Percentiles rank a stretch among this genome's conserved stretches.
Conservation (phyloP, 2,797 vertebrate genomes). For the Macroramphosus scolopax region DNA sequence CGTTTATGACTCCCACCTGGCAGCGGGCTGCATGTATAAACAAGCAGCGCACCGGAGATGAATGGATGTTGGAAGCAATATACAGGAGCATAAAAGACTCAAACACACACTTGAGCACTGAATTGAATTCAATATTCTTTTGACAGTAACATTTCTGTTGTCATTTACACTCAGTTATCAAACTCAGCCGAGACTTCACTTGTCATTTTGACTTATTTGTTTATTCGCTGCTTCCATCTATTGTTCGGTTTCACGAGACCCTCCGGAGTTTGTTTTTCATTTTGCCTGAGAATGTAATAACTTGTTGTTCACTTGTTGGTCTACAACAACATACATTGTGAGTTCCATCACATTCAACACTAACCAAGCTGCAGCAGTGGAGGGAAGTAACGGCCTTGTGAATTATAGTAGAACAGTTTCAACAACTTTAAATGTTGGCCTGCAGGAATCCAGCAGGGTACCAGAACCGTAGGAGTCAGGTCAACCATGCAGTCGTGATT, state of each 20-base stretch:
- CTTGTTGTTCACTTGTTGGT: conserved; percentile 12
- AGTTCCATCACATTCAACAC: conserved; percentile 10
- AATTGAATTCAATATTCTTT: conserved; percentile 6
- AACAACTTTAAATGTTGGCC: too few species aligned
- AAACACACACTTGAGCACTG: background rate
- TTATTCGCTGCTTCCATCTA: conserved; percentile 11
- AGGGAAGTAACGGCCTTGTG: conserved; percentile 1
- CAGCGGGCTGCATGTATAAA: conserved; percentile 29
- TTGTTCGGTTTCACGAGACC: conserved; percentile 23
- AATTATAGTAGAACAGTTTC: background rate
- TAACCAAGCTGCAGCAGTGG: conserved; percentile 7
- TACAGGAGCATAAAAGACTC: conserved; percentile 1
- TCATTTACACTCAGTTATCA: conserved; percentile 13
- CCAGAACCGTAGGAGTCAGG: conserved; percentile 18
- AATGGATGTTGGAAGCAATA: conserved; percentile 16
- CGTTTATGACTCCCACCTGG: conserved; percentile 17
- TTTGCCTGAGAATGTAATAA: conserved; percentile 15
- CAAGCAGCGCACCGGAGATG: conserved; percentile 4
- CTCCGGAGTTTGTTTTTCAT: conserved; percentile 20
- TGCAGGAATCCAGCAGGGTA: conserved; percentile 23
- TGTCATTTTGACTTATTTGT: conserved; percentile 28
- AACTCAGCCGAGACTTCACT: conserved; percentile 13
- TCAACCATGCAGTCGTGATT: conserved; percentile 22
- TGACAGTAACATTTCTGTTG: conserved; percentile 8
- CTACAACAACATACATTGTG: background rate